Base-by-base conservation (phyloP, 2,797 vertebrate species). In the Rachycentron canadum region DNA sequence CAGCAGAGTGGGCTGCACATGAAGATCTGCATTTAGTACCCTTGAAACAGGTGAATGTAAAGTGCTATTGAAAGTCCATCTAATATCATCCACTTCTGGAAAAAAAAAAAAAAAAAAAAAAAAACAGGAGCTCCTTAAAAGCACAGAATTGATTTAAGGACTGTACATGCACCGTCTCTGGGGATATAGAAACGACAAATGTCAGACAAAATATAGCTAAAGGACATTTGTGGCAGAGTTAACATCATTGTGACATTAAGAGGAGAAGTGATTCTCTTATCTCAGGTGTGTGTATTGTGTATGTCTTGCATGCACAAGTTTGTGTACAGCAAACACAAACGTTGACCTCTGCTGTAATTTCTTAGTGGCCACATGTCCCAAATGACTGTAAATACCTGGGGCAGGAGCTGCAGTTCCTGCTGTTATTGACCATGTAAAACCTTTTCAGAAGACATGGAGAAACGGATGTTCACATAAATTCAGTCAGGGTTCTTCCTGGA, bases 171-270 rank as follows among this genome's bases (percentile, higher is more conserved):
- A 3, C 50, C 0, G 13, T 84, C 86, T 84, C 78, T 1, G 30
- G 73, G 70, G 81, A 88, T 64, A 47, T 69, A 71, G 64, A 73
- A 80, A 85, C 43, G 71, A 87, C 66, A 77, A 82, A 92, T 68
- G 83, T 71, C 79, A 61, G 41, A 79, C 69, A 80, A 79, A 69
- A 47, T 47, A 80, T 63, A 86, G 82, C 36, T 63, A 70, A 62
- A 79, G 55, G 75, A 79, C 70, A 30, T 83, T 76, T 62, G 67
- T 26, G 50, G 47, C 55, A 16, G 69, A 58, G 53, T 38, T 78
- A 67, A 83, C 76, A 63, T 82, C 57, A 43, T 17, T 60, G 52
- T 40, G 64, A 62, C 71, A 73, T 45, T 28, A 16, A 14, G 16
- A 82, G 76, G 73, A 80, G 68, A 83, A 86, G 52, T 72, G 49